Base-by-base conservation (phyloP, 2,113 vertebrate genomes). In the Ptychochromis oligacanthus region DNA sequence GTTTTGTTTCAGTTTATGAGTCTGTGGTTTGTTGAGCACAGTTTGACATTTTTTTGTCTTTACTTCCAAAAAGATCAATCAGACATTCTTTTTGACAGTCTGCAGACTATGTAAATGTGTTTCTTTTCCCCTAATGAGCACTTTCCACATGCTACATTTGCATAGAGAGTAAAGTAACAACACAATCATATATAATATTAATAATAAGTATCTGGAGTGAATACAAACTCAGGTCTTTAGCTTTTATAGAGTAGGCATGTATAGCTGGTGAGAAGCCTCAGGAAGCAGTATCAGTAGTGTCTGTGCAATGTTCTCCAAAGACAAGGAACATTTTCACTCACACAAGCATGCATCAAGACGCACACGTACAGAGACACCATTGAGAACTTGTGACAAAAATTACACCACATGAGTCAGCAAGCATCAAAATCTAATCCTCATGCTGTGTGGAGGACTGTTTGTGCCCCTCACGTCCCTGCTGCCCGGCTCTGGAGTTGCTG, bases 311-410 rank as follows among this genome's bases (percentile, higher is more conserved):
- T 52, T 77, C 40, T 36, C 26, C 15, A 2, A 57, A 57, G 7
- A 55, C 61, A 55, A 82, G 18, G 49, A 70, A 70, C 7, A 6
- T 38, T 64, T 87, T 43, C 24, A 62, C 43, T 77, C 31, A 14
- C 46, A 87, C 72, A 85, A 28, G 56, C 20, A 43, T 31, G 64
- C 75, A 85, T 64, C 36, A 67, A 36, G 59, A 79, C n/a, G 58
- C 52, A 67, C 28, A 76, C 80, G 67, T 22, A 77, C 85, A 82
- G 79, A 82, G 40, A 61, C 58, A 79, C 26, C 40, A 81, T 58
- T 62, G 55, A 14, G 9, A 84, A 83, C 80, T 81, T 88, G 88
- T 93, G 83, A 93, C 85, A 87, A 84, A 88, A 88, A 89, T 88
- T 88, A 87, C 18, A 79, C 40, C 6, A 83, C 77, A 61, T 80